Evolutionary conservation across 2,797 vertebrate genomes (phyloP).

Genomic region (Characodon lateralis): DNA sequence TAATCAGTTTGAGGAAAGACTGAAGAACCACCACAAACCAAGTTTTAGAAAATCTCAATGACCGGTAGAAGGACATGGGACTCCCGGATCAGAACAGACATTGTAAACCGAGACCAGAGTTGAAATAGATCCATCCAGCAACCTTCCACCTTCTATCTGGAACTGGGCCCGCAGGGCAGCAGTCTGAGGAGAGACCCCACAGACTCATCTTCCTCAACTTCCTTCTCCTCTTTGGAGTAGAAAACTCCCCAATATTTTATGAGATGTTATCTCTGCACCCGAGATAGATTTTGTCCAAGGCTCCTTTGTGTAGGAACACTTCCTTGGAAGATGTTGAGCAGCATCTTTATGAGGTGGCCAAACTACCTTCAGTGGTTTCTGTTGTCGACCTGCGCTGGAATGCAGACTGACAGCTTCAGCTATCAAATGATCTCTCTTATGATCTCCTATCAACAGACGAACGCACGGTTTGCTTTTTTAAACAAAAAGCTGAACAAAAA

Average conservation of each 20-base stretch:
- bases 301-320: background rate
- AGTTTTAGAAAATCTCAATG: background rate
- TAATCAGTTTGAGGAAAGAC: background rate
- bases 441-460: too few relatives aligned
- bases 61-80: background rate
- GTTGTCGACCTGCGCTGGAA: too few relatives aligned
- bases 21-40: background rate
- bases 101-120: background rate
- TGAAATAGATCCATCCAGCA: background rate
- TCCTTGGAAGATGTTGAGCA: background rate
- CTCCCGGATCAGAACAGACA: background rate
- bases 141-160: background rate
- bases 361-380: too few relatives aligned
- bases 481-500: too few relatives aligned
- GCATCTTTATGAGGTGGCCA: too few relatives aligned
- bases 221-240: background rate
- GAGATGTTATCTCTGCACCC: background rate
- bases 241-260: background rate
- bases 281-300: background rate
- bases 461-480: too few relatives aligned
- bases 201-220: background rate
- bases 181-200: background rate
- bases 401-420: too few relatives aligned
- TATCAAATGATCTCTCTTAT: too few relatives aligned
- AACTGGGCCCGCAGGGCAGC: background rate